These are phyloP conservation scores for Corythornis madagascariensis DNA, from an alignment of 2,113 vertebrate species.

Conservation along the genomic window DNA sequence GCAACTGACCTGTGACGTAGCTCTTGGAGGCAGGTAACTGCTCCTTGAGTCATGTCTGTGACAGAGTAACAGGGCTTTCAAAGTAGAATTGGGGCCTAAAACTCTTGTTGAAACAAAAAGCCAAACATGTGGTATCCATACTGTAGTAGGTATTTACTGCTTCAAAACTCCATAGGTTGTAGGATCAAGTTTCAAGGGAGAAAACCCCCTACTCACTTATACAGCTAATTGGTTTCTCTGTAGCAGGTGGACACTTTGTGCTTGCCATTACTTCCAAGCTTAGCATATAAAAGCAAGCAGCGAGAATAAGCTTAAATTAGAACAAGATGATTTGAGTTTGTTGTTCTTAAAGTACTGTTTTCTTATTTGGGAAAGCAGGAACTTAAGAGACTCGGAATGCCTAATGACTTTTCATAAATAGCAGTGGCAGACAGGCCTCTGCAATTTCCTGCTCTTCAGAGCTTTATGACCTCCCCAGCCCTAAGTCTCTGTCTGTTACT, in stretches of 20 bases:
- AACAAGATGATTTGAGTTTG: background rate
- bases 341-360: background rate
- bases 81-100: background rate
- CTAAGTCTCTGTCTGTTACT: constrained; percentile 17
- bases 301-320: constrained; percentile 27
- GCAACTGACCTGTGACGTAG: background rate
- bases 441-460: constrained; percentile 60
- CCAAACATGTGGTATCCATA: background rate
- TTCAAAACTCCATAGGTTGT: background rate
- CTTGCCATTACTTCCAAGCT: background rate
- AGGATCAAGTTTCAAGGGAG: background rate
- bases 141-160: background rate
- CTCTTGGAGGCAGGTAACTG: background rate
- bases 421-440: constrained; percentile 4
- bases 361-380: background rate
- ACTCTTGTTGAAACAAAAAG: background rate
- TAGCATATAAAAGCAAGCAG: background rate
- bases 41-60: background rate
- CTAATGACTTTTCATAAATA: constrained; percentile 44
- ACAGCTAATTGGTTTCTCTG: background rate
- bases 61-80: background rate
- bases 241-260: constrained; percentile 8
- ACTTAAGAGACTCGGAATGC: background rate
- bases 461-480: constrained; percentile 48
- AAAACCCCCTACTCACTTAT: background rate